These are phyloP conservation scores for Pyrochroa serraticornis DNA, from an alignment of 2,888 invertebrate species.

Conservation along the genomic window DNA sequence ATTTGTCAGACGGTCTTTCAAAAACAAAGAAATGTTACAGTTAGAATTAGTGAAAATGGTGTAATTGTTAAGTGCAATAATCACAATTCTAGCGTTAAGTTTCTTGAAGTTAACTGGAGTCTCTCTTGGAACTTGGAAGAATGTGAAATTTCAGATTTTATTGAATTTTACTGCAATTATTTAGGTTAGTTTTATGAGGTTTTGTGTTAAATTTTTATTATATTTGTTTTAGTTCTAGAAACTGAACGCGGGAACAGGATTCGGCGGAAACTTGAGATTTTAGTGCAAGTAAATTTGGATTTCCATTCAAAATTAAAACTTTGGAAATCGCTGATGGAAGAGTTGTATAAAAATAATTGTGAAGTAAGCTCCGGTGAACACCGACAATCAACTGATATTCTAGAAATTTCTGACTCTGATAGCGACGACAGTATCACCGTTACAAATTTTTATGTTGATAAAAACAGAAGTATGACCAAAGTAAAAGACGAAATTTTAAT, in stretches of 20 bases:
- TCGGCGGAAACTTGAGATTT: conserved; percentile 19
- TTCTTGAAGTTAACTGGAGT: conserved; percentile 30
- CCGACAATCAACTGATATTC: conserved; percentile 2
- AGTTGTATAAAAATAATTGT: conserved; percentile 17
- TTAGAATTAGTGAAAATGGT: conserved; percentile 19
- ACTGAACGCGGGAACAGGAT: conserved; percentile 16
- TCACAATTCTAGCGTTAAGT: conserved; percentile 13
- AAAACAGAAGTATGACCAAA: not conserved
- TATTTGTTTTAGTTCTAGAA: conserved; percentile 25
- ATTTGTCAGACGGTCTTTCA: conserved; percentile 29
- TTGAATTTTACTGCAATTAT: conserved; percentile 35
- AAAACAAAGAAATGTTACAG: conserved; percentile 24
- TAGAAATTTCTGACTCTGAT: conserved; percentile 23
- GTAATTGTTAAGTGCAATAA: conserved; percentile 26
- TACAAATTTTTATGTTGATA: not conserved
- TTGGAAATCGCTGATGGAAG: conserved; percentile 31
- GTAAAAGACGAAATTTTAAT: not conserved
- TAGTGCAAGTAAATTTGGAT: conserved; percentile 28
- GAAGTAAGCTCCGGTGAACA: not conserved
- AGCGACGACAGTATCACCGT: conserved; percentile 11
- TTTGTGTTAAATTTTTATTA: not conserved
- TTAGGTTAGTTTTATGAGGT: conserved; percentile 24
- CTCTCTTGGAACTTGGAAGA: conserved; percentile 31
- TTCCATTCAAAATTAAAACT: conserved; percentile 32
- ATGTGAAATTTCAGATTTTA: conserved; percentile 30